Evolutionary conservation across 1,140 invertebrate genomes (phyloP).

Genomic region (Chelonus insularis): DNA sequence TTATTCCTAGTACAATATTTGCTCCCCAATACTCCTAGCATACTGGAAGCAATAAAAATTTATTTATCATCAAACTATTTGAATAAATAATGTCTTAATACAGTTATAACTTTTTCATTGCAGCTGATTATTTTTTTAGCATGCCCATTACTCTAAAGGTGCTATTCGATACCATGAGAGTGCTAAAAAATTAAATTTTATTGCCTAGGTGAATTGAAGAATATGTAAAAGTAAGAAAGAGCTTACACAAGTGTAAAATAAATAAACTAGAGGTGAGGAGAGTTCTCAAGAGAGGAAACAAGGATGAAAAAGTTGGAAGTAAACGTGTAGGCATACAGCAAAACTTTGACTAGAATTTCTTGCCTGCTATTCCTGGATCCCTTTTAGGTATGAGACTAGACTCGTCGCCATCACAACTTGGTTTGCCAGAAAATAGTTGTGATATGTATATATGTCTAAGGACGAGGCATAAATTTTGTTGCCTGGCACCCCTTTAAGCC

Average conservation of each 20-base stretch:
- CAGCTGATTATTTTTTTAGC: not conserved
- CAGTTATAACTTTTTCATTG: no score
- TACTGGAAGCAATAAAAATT: no score
- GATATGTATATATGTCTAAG: conserved; percentile 39
- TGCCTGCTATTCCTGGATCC: conserved; percentile 38
- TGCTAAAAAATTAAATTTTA: conserved; percentile 32
- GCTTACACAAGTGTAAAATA: conserved; percentile 14
- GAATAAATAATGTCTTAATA: no score
- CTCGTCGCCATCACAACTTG: not conserved
- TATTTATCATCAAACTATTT: no score
- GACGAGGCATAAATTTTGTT: conserved; percentile 52
- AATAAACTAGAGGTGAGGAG: conserved; percentile 9
- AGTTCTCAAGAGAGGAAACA: conserved; percentile 10
- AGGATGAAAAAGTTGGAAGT: not conserved
- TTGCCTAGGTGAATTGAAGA: conserved; percentile 1
- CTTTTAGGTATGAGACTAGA: conserved; percentile 28
- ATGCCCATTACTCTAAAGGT: no score
- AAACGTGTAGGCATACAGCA: conserved; percentile 19
- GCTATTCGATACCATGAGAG: conserved; percentile 10
- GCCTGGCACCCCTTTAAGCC: conserved; percentile 32
- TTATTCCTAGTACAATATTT: no score
- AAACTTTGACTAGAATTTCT: conserved; percentile 35
- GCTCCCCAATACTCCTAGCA: no score
- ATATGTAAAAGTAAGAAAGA: not conserved
- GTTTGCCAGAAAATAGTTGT: conserved; percentile 28